These are phyloP conservation scores for Denticeps clupeoides DNA, from an alignment of 2,797 vertebrate species.

Conservation along the genomic window DNA sequence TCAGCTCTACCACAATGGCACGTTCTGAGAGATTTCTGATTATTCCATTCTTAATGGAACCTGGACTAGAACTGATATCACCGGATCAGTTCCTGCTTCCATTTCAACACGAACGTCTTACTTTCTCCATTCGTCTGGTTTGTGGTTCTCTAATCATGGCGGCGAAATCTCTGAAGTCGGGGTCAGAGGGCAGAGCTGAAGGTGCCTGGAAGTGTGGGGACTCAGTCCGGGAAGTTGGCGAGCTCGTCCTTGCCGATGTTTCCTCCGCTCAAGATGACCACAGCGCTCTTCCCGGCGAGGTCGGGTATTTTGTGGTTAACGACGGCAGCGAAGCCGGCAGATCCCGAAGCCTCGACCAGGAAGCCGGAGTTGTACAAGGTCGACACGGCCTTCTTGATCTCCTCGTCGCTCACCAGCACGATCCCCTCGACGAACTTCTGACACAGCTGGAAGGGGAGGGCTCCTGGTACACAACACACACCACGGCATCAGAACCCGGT, in stretches of 20 bases:
- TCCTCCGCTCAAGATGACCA: conserved; percentile 60
- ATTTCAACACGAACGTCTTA: no score
- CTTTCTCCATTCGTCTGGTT: no score
- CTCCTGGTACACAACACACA: conserved; percentile 33
- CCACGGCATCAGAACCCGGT: not conserved
- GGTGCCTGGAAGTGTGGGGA: no score
- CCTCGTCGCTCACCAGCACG: conserved; percentile 57
- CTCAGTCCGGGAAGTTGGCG: conserved; percentile 42
- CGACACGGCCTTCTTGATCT: conserved; percentile 54
- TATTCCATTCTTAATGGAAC: no score
- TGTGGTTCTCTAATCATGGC: no score
- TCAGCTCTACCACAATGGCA: no score
- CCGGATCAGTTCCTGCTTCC: no score
- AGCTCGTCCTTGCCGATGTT: conserved; percentile 66
- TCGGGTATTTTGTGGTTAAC: conserved; percentile 47
- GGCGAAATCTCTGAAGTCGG: no score
- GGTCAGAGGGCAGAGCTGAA: no score
- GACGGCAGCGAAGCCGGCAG: conserved; percentile 58
- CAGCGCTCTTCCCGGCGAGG: conserved; percentile 45
- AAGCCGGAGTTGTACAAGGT: conserved; percentile 54
- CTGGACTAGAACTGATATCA: no score
- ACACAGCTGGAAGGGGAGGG: conserved; percentile 53
- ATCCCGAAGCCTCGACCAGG: conserved; percentile 59
- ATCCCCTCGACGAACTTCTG: conserved; percentile 52
- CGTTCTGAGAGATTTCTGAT: no score